Conservation (phyloP, 2,113 vertebrate genomes). For the Pycnonotus jocosus region DNA sequence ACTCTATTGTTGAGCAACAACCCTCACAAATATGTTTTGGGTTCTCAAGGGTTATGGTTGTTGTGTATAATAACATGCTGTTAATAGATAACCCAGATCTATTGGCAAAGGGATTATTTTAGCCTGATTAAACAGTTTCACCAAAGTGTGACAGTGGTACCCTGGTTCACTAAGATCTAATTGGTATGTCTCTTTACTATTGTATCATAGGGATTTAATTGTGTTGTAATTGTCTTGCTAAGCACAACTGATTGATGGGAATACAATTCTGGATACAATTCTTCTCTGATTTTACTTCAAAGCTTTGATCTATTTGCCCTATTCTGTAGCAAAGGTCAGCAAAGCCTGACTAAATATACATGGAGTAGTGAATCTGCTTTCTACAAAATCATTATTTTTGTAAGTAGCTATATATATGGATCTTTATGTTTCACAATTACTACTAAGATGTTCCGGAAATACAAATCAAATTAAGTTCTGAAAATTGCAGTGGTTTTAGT, state of each 20-base stretch:
- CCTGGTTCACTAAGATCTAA: neutral
- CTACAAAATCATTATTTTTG: neutral
- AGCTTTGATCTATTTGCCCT: neutral
- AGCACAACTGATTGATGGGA: neutral
- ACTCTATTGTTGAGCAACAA: neutral
- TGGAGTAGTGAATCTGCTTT: neutral
- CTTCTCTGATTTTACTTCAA: neutral
- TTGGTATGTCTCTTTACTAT: neutral
- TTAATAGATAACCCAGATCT: neutral
- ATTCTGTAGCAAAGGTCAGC: neutral
- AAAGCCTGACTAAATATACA: neutral
- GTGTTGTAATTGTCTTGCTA: neutral
- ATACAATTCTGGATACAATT: neutral
- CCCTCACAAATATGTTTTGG: neutral
- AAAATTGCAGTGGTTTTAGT: neutral
- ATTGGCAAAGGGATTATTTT: neutral
- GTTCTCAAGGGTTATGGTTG: fast-evolving
- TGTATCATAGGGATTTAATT: neutral
- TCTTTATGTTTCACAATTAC: neutral
- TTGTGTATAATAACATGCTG: neutral
- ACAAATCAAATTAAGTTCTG: neutral
- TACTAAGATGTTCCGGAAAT: neutral
- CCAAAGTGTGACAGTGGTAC: neutral
- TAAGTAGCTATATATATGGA: neutral
- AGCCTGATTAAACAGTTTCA: neutral